Evolutionary conservation across 2,888 invertebrate species (phyloP).

Genomic region (Escarpia spicata): DNA sequence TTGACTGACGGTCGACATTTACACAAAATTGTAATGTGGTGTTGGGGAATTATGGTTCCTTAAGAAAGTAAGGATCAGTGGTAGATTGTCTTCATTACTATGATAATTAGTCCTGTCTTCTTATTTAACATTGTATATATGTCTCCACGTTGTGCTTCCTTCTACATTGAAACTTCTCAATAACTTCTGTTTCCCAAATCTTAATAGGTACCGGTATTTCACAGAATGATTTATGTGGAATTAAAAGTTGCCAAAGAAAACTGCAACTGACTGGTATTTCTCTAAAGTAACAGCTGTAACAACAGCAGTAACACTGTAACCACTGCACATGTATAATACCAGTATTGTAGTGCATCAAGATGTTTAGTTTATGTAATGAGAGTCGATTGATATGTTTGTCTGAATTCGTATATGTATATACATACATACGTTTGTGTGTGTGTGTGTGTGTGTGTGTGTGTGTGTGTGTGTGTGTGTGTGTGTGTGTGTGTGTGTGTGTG

Average conservation of each 20-base stretch:
- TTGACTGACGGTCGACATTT: neutral
- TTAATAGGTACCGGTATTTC: neutral
- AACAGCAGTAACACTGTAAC: neutral
- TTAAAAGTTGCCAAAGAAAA: slow-evolving; percentile 1
- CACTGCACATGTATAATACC: neutral
- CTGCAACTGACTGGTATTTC: neutral
- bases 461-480: neutral
- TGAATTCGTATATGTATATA: neutral
- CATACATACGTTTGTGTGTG: neutral
- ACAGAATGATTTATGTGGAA: neutral
- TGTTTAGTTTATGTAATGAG: neutral
- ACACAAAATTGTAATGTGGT: neutral
- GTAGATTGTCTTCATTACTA: neutral
- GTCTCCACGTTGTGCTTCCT: neutral
- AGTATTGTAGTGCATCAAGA: neutral
- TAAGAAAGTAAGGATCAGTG: neutral
- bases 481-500: neutral
- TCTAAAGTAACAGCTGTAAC: neutral
- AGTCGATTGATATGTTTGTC: neutral
- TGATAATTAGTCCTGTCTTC: neutral
- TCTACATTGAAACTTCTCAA: neutral
- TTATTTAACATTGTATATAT: neutral
- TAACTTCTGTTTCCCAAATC: neutral
- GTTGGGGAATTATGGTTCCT: neutral
- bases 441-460: no score